Percentiles rank a stretch among this genome's conserved stretches.
Conservation (phyloP, 2,888 invertebrate genomes). For the Caenorhabditis sinica region DNA sequence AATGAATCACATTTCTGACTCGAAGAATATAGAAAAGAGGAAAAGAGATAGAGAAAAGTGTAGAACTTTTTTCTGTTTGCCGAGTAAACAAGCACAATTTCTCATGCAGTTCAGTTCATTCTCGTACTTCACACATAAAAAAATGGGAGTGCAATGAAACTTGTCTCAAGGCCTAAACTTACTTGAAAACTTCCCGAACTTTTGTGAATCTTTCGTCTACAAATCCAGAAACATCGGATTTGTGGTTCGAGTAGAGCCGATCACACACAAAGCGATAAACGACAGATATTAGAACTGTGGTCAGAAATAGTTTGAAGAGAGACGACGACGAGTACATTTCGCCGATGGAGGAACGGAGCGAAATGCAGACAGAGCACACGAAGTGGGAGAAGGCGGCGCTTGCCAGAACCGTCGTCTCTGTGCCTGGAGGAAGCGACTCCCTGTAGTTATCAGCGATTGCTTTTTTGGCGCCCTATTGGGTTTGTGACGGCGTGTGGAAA, state of each 20-base stretch:
- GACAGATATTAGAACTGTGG: slow-evolving; percentile 33
- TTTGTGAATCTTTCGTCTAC: slow-evolving; percentile 62
- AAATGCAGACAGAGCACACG: slow-evolving; percentile 56
- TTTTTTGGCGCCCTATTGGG: slow-evolving; percentile 40
- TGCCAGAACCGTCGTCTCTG: slow-evolving; percentile 52
- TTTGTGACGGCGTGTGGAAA: slow-evolving; percentile 26
- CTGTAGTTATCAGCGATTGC: slow-evolving; percentile 62
- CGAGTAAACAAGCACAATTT: slow-evolving; percentile 46
- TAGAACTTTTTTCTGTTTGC: slow-evolving; percentile 30
- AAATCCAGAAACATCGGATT: slow-evolving; percentile 59
- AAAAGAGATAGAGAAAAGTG: neutral
- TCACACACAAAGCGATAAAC: slow-evolving; percentile 56
- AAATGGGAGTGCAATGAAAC: neutral
- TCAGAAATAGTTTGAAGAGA: slow-evolving; percentile 52
- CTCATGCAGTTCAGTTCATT: slow-evolving; percentile 36
- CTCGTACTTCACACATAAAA: slow-evolving; percentile 24
- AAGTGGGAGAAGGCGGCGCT: slow-evolving; percentile 40
- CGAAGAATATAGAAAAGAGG: neutral
- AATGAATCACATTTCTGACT: neutral
- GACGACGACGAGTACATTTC: slow-evolving; percentile 43
- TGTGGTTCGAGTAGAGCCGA: slow-evolving; percentile 63
- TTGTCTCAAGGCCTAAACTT: slow-evolving; percentile 28
- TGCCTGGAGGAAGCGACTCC: slow-evolving; percentile 50
- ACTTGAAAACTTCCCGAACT: slow-evolving; percentile 68
- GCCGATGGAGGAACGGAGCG: slow-evolving; percentile 27